Base-by-base conservation (phyloP, 2,888 invertebrate species). In the Pseudococcus viburni region DNA sequence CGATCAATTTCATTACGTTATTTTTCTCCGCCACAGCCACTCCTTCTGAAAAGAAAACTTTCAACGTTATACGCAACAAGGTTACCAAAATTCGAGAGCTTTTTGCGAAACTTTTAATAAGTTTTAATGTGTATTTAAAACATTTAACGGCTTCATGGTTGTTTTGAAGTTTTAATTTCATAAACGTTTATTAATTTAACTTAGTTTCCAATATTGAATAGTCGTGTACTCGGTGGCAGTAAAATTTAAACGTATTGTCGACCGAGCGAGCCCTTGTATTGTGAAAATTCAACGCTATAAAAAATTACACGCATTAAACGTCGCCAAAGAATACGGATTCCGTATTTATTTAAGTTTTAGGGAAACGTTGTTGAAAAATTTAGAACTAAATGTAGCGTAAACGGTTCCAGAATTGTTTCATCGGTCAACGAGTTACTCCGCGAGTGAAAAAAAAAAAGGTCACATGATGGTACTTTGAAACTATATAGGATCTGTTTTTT, bases 311-410 rank as follows among this genome's bases (percentile, higher is more conserved):
- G 46, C 80, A 83, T 83, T 83, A 83, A 83, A 19, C 80, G 42
- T 46, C 42, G 19, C 80, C 46, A 19, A 83, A 83, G 46, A 83
- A 83, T 46, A 42, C 80, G 80, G 19, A 83, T 83, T 83, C 39
- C 19, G 80, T 46, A 46, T 83, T 83, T 83, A 83, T 83, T 83
- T 83, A 83, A 83, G 80, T 83, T 83, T 46, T 46, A 73, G 73
- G 73, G 73, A 73, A 83, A 83, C 80, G 80, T 83, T 83, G 80
- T 46, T 46, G 80, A 83, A 83, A 83, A 83, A 83, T 83, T 83
- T 46, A 83, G 80, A 83, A 46, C 80, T 46, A 83, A 83, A 46
- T 83, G 80, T 83, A 83, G 80, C 80, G 80, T 83, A 83, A 83
- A 83, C 73, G 80, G 19, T 83, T 19, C 42, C 80, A 83, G 46